Evolutionary conservation across 2,797 vertebrate species (phyloP).

Genomic region (Sebastes itinus): DNA sequence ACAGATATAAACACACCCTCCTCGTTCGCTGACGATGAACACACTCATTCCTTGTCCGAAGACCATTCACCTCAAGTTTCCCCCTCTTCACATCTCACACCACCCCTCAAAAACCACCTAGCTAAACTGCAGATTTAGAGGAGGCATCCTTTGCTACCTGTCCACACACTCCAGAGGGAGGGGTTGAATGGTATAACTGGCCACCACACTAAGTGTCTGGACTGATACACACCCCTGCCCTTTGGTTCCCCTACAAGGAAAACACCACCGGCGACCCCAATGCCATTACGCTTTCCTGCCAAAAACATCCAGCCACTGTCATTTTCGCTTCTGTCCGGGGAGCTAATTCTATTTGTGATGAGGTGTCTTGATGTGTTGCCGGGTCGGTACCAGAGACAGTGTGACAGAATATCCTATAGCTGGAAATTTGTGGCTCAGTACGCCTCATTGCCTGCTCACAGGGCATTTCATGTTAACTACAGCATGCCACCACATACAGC

Average conservation of each 20-base stretch:
- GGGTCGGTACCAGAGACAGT: slow-evolving; percentile 12
- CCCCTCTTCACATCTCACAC: slow-evolving; percentile 59
- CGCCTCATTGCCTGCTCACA: slow-evolving; percentile 28
- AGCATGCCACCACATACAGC: background rate
- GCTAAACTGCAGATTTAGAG: slow-evolving; percentile 63
- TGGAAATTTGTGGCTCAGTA: slow-evolving; percentile 37
- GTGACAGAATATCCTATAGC: slow-evolving; percentile 38
- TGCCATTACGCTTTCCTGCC: slow-evolving; percentile 52
- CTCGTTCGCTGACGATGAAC: slow-evolving; percentile 43
- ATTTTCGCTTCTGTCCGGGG: slow-evolving; percentile 58
- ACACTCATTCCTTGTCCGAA: slow-evolving; percentile 63
- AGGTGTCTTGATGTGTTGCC: slow-evolving; percentile 51
- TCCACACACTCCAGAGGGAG: slow-evolving; percentile 51
- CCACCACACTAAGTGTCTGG: slow-evolving; percentile 57
- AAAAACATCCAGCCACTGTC: slow-evolving; percentile 44
- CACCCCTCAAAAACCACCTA: slow-evolving; percentile 52
- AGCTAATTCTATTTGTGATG: slow-evolving; percentile 71
- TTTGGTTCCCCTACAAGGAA: slow-evolving; percentile 54
- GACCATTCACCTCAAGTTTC: slow-evolving; percentile 67
- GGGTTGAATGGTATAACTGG: slow-evolving; percentile 64
- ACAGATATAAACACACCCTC: slow-evolving; percentile 59
- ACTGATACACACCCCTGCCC: slow-evolving; percentile 61
- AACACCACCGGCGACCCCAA: slow-evolving; percentile 46
- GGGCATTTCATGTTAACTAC: slow-evolving; percentile 33
- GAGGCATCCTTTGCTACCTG: slow-evolving; percentile 60